Base-by-base conservation (phyloP, 2,113 vertebrate species). In the Nannobrachium achirus region DNA sequence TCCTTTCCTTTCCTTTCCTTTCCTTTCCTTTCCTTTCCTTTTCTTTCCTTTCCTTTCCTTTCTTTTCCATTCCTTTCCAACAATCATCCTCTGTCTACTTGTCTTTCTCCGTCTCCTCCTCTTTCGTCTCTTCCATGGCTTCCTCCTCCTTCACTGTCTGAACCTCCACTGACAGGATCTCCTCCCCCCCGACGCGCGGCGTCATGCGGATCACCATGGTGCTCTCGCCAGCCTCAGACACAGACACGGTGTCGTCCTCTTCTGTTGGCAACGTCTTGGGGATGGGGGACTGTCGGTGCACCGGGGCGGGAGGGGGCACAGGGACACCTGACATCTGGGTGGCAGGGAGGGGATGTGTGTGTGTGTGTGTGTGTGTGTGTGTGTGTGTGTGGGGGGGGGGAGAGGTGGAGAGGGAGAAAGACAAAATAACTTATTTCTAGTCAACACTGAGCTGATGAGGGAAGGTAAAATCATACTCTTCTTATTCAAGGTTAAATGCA, bases 151-250 rank as follows among this genome's bases (percentile, higher is more conserved):
- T 33, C 1, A 5, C 25, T 33, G 25, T 3, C 6, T 33, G 25
- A 5, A 33, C 25, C 25, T 33, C 25, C 25, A 2, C 25, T 33
- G 25, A 2, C 3, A 33, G 25, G 25, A 33, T 3, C 25, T 42
- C 10, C 38, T 64, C 25, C 33, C 49, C 49, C 11, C 20, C 66
- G 0, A 71, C 78, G 0, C 58, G 79, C 0, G 94, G 65, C 25
- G 89, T 94, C 86, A 95, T 81, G 8, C 75, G 82, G 74, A 96
- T 89, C 56, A 84, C 25, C 57, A 95, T 63, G 0, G 88, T 86
- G 62, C 77, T 91, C 69, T 94, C 94, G 0, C n/a, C n/a, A n/a
- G 90, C 53, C 0, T n/a, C n/a, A n/a, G 84, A 88, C 56, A 92
- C 76, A 0, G 91, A 81, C 44, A 82, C 48, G 0, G 87, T 49